These are phyloP conservation scores for Buceros bicornis DNA, from an alignment of 2,797 vertebrate species.

Conservation along the genomic window DNA sequence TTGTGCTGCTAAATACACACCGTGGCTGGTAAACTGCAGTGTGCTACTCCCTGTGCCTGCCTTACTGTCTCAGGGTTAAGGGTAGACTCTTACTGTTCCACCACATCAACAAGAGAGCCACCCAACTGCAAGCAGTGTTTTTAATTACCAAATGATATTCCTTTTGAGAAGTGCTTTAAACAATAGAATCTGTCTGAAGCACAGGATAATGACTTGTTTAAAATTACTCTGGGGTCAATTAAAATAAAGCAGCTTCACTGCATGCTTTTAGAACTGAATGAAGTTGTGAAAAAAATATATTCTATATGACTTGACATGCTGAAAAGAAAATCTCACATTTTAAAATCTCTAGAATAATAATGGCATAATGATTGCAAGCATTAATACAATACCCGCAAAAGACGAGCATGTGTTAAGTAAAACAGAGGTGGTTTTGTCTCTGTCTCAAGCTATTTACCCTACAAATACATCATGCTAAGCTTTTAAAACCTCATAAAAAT, in stretches of 20 bases:
- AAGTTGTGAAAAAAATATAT: neutral
- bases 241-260: constrained; percentile 7
- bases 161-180: neutral
- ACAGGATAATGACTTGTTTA: neutral
- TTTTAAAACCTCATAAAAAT: neutral
- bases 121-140: neutral
- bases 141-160: neutral
- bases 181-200: neutral
- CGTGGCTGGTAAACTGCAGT: neutral
- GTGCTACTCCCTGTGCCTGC: neutral
- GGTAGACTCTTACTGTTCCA: neutral
- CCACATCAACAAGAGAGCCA: neutral
- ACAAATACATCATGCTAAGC: neutral
- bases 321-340: neutral
- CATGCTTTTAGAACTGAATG: neutral
- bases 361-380: neutral
- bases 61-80: neutral
- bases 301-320: neutral
- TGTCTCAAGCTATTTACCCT: neutral
- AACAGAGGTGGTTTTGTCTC: neutral
- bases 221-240: neutral
- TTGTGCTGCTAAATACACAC: neutral
- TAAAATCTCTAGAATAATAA: neutral
- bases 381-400: neutral
- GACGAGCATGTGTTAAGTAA: neutral